Evolutionary conservation across 2,113 vertebrate species (phyloP).

Genomic region (Ictalurus punctatus): DNA sequence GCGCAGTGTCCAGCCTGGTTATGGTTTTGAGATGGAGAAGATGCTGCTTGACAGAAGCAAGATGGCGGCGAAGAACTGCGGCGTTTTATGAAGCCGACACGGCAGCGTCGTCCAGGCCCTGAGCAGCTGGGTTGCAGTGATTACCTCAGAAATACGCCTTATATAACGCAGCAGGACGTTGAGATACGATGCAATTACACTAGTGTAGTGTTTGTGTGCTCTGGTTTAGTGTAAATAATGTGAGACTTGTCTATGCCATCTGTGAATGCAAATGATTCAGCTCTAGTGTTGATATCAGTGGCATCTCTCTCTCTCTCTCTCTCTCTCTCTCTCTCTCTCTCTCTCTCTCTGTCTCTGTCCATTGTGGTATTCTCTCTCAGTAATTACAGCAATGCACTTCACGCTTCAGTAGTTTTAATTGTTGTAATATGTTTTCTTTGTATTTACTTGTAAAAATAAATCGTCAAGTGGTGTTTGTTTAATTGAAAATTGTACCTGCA

Average conservation of each 20-base stretch:
- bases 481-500: too few species aligned
- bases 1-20: not conserved
- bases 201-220: not conserved
- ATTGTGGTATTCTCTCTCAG: not conserved
- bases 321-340: too few species aligned
- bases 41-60: slow-evolving; percentile 67
- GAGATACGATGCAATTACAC: not conserved
- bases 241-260: not conserved
- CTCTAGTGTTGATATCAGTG: not conserved
- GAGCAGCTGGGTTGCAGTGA: not conserved
- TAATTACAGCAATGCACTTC: not conserved
- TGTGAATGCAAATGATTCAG: not conserved
- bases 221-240: not conserved
- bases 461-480: not conserved
- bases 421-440: not conserved
- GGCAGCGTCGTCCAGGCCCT: slow-evolving; percentile 12
- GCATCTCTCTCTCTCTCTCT: too few species aligned
- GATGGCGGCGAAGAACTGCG: slow-evolving; percentile 69
- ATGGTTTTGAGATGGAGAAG: slow-evolving; percentile 16
- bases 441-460: not conserved
- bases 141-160: not conserved
- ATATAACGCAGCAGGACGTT: not conserved
- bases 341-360: too few species aligned
- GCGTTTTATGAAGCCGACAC: slow-evolving; percentile 38
- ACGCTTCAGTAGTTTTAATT: not conserved